Evolutionary conservation across 2,797 vertebrate genomes (phyloP), one percentile per base, ranked within the genome.

Genomic region (Xiphorhynchus erythropygius): DNA sequence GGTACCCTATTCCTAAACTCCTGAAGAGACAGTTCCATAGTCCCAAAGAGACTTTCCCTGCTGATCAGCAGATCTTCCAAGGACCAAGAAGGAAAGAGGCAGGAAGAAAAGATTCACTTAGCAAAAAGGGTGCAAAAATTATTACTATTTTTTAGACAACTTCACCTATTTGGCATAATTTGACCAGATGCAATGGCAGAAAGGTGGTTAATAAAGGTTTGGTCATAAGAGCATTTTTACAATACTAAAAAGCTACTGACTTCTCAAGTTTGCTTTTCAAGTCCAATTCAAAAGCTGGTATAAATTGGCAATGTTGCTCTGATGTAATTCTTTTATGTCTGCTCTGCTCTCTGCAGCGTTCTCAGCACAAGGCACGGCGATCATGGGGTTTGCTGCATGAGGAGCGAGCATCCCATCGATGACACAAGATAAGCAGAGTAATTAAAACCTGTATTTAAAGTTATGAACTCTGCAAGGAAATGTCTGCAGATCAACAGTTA

Each of bases 1-100:
- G 30, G 23, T 11, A 37, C 5, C 3, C 30, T 19, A 2, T 28
- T 44, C n/a, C 39, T 41, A 76, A 33, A 60, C 13, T 52, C 50
- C 41, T 11, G 3, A 15, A 67, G 7, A 49, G n/a, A 42, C 0
- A 52, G 18, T 15, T 15, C 13, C 9, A 30, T 0, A 1, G 3
- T 33, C 39, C 56, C 19, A 59, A 41, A 73, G 15, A 30, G 17
- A n/a, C 10, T 15, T 39, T 7, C 30, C 35, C 23, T 42, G 3
- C 3, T 10, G 1, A 35, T n/a, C 46, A 67, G 32, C 11, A 63
- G 27, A 53, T 44, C 19, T 64, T 78, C 84, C 69, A 37, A 17
- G 12, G 7, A 83, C 4, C 17, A 85, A 82, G 59, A 10, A 71
- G 8, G 27, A 71, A 11, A 62, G 3, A 75, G 5, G 32, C 11